A percentile compares a stretch with the other conserved stretches of the same genome.
phyloP scores from a whole-genome alignment of 2,797 vertebrate species.

The Oreonectes daqikongensis region DNA sequence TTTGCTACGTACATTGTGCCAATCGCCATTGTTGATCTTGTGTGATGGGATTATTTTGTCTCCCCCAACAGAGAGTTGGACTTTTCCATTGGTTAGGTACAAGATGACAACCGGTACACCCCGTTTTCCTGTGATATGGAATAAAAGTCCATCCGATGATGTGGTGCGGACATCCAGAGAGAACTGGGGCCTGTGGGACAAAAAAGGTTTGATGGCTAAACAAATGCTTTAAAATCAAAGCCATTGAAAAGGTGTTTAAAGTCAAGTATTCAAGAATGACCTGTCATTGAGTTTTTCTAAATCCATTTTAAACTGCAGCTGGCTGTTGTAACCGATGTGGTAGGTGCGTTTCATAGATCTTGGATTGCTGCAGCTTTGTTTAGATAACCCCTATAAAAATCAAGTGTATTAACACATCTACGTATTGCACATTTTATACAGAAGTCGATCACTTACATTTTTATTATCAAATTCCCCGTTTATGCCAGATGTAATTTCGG shows the following conservation, averaged over 20 bases:
- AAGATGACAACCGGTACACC: conserved; percentile 73
- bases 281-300: conserved; percentile 73
- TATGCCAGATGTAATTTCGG: not conserved
- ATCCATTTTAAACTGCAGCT: conserved; percentile 76
- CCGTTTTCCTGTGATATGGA: conserved; percentile 71
- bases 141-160: conserved; percentile 78
- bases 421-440: no score
- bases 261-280: conserved; percentile 60
- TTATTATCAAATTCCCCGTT: not conserved
- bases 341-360: conserved; percentile 60
- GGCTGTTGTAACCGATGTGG: conserved; percentile 73
- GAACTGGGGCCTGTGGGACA: conserved; percentile 78
- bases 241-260: not conserved
- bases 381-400: conserved; percentile 20
- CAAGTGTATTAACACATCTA: not conserved
- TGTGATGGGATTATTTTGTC: conserved; percentile 76
- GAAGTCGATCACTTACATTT: not conserved
- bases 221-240: not conserved
- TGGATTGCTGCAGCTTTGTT: conserved; percentile 36
- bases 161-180: conserved; percentile 79
- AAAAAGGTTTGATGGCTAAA: not conserved
- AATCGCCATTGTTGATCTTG: conserved; percentile 79
- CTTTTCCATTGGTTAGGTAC: conserved; percentile 79
- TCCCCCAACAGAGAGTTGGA: conserved; percentile 75
- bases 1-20: conserved; percentile 79